Evolutionary conservation across 1,140 invertebrate genomes (phyloP), one percentile per base, ranked within the genome.

Genomic region (Sarcophaga bullata): DNA sequence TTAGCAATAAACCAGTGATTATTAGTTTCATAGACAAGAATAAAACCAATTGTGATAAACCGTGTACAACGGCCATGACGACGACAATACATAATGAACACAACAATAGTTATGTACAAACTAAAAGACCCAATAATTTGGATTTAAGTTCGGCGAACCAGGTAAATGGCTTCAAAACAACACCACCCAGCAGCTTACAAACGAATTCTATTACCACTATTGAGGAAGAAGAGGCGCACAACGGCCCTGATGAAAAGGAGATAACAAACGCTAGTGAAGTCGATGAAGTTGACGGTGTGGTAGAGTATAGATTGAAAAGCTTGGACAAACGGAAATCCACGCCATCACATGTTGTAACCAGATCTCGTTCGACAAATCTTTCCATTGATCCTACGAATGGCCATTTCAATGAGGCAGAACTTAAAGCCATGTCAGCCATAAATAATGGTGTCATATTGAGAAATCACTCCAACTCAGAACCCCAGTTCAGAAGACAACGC

Each of bases 401-500:
- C 17, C 72, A 68, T 78, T 11, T 83, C 17, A 85, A 85, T 15
- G 87, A 87, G 17, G 86, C 85, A 49, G 88, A 89, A 17, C 80
- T 88, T 78, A 86, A 87, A 52, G 83, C 81, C 13, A 48, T 37
- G 8, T 46, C 62, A 46, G 50, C 58, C 8, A 19, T 62, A 8
- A 83, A 81, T 15, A 58, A 86, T n/a, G 58, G 75, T 10, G 82
- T 78, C 5, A 73, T 73, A n/a, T 19, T 83, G 17, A 58, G 15
- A 9, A 73, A 78, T 49, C 78, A 73, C 10, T 73, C 68, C 3
- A 50, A 8, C 11, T 68, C 62, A 10, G 82, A 83, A 10, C 78
- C 62, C 46, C 86, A 86, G 85, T 88, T 85, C 84, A 85, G 86
- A 0, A 88, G 93, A 1, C 93, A 94, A 86, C 91, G 92, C 80